Percentiles rank a stretch among this genome's conserved stretches.
phyloP scores from a whole-genome alignment of 2,113 vertebrate species.

The Gorsachius goisagi region DNA sequence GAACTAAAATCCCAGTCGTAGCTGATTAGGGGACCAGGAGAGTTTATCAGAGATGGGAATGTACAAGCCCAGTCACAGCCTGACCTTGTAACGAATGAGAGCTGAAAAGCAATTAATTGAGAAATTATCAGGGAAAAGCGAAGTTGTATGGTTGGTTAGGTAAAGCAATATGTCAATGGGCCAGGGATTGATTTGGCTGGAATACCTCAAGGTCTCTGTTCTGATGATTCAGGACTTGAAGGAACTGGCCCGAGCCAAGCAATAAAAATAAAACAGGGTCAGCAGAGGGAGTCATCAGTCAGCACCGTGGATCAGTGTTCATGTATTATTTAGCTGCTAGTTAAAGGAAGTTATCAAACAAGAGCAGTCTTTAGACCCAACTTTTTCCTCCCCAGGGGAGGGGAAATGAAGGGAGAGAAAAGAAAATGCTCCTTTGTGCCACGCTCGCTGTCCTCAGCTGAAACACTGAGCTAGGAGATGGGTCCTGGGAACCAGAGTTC shows the following conservation, averaged over 20 bases:
- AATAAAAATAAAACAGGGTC: slow-evolving; percentile 66
- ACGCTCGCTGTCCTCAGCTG: not conserved
- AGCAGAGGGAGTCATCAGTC: slow-evolving; percentile 57
- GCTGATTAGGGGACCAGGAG: slow-evolving; percentile 62
- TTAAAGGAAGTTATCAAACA: slow-evolving; percentile 45
- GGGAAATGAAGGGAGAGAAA: not conserved
- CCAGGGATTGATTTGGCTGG: slow-evolving; percentile 83
- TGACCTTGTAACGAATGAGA: slow-evolving; percentile 87
- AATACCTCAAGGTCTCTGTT: slow-evolving; percentile 85
- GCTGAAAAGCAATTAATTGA: slow-evolving; percentile 88
- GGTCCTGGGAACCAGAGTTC: not conserved
- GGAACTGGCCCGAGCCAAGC: slow-evolving; percentile 50
- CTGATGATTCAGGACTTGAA: slow-evolving; percentile 77
- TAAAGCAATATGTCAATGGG: slow-evolving; percentile 86
- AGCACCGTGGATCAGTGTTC: not conserved
- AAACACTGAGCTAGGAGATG: not conserved
- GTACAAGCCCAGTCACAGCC: slow-evolving; percentile 71
- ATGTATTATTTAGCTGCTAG: slow-evolving; percentile 61
- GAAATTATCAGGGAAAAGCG: slow-evolving; percentile 82
- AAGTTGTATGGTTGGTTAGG: slow-evolving; percentile 84
- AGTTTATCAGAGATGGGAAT: slow-evolving; percentile 66
- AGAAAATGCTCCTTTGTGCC: not conserved
- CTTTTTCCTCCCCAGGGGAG: not conserved
- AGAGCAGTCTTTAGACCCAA: not conserved
- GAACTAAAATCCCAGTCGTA: slow-evolving; percentile 71